Conservation (phyloP, 2,797 vertebrate genomes). For the Carduelis carduelis region DNA sequence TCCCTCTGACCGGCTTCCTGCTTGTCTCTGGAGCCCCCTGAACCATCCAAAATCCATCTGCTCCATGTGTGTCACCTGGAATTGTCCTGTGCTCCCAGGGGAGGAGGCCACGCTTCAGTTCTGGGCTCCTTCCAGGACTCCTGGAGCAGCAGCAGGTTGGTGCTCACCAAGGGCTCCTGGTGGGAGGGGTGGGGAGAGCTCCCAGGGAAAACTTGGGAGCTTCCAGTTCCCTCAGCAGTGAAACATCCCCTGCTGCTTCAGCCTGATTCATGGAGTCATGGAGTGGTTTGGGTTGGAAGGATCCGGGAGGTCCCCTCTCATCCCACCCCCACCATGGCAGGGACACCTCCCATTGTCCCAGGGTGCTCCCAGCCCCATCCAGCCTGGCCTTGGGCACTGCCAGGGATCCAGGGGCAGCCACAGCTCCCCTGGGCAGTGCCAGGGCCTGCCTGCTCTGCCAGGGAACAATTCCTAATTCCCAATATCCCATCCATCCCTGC, state of each 20-base stretch:
- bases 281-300: not conserved
- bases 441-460: rapidly evolving
- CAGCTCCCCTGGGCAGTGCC: not conserved
- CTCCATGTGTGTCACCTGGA: not conserved
- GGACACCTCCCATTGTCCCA: not conserved
- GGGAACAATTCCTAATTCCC: not conserved
- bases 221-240: rapidly evolving
- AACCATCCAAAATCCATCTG: not conserved
- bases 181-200: not conserved
- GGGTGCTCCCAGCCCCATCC: not conserved
- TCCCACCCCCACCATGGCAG: no score
- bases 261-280: rapidly evolving
- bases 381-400: rapidly evolving
- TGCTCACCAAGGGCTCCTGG: rapidly evolving
- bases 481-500: not conserved
- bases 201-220: not conserved
- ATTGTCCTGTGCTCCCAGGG: not conserved
- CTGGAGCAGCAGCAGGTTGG: not conserved
- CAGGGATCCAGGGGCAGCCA: not conserved
- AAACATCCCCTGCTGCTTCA: rapidly evolving
- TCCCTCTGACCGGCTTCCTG: not conserved
- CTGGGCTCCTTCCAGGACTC: not conserved
- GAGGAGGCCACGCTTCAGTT: not conserved
- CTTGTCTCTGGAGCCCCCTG: not conserved
- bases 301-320: rapidly evolving